phyloP scores from a whole-genome alignment of 1,140 invertebrate genomes.

The Macrotrachela quadricornifera region DNA sequence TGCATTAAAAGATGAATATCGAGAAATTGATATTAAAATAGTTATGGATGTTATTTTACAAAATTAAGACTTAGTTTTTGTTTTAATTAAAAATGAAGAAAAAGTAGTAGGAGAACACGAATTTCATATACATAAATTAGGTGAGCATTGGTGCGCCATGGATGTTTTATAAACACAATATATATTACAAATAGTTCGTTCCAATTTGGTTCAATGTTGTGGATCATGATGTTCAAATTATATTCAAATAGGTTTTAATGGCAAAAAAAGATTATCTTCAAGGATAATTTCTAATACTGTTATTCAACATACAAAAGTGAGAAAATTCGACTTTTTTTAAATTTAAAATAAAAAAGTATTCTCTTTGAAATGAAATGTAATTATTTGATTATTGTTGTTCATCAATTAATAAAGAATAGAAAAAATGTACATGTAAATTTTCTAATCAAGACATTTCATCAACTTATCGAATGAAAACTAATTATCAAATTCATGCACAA shows the following conservation, averaged over 20 bases:
- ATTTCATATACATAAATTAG: too few relatives aligned
- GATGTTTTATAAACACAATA: constrained; percentile 12
- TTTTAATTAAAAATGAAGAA: not conserved
- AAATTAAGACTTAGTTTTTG: not conserved
- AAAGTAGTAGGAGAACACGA: too few relatives aligned
- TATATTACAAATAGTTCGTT: constrained; percentile 11
- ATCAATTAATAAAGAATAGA: constrained; percentile 5
- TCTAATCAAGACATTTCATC: too few relatives aligned
- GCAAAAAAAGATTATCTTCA: not conserved
- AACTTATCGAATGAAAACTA: too few relatives aligned
- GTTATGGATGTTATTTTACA: not conserved
- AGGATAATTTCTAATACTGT: too few relatives aligned
- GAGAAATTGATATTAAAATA: not conserved
- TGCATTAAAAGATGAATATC: not conserved
- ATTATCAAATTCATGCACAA: too few relatives aligned
- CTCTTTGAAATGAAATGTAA: too few relatives aligned
- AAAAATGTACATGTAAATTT: not conserved
- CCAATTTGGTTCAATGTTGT: constrained; percentile 7
- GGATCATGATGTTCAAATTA: not conserved
- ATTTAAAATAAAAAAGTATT: too few relatives aligned
- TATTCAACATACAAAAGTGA: too few relatives aligned
- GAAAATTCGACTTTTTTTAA: too few relatives aligned
- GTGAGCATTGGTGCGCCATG: not conserved
- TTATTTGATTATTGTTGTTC: not conserved
- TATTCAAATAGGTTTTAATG: not conserved